A percentile compares a stretch with the other conserved stretches of the same genome.
Evolutionary conservation across 2,797 vertebrate species (phyloP).

Genomic region (Rhinogobio ventralis): DNA sequence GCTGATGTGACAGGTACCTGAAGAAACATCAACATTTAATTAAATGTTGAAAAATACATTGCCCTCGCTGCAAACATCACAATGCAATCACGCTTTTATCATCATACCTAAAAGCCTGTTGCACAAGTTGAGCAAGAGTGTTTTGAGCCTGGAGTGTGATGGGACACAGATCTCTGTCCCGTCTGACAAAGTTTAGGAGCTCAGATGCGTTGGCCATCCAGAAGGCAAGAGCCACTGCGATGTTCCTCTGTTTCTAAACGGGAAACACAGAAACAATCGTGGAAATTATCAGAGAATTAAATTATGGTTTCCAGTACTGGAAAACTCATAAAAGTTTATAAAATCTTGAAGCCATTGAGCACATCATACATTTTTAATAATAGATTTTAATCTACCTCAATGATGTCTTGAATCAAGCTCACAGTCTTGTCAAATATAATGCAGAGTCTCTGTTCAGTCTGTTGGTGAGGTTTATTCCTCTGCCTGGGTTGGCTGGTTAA

Average conservation of each 20-base stretch:
- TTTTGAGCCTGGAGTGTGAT: slow-evolving; percentile 87
- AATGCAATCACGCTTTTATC: slow-evolving; percentile 21
- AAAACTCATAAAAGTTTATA: not conserved
- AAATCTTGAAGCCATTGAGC: not conserved
- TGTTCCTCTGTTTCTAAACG: slow-evolving; percentile 87
- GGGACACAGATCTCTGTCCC: slow-evolving; percentile 85
- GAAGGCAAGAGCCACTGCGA: slow-evolving; percentile 88
- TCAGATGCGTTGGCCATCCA: slow-evolving; percentile 96
- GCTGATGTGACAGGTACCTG: slow-evolving; percentile 87
- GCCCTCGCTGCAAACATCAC: not conserved
- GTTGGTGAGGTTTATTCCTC: slow-evolving; percentile 73
- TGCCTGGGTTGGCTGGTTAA: slow-evolving; percentile 73
- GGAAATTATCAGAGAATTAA: not conserved
- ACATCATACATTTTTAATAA: not conserved
- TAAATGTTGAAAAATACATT: not conserved
- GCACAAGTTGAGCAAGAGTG: slow-evolving; percentile 86
- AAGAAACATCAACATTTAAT: not conserved
- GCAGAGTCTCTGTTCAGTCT: slow-evolving; percentile 76
- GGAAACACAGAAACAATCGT: slow-evolving; percentile 48
- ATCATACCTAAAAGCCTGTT: slow-evolving; percentile 90
- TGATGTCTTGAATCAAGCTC: slow-evolving; percentile 87
- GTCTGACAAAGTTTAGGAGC: slow-evolving; percentile 91
- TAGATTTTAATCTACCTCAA: slow-evolving; percentile 82
- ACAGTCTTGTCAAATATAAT: slow-evolving; percentile 88
- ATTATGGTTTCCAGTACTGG: not conserved